These are phyloP conservation scores for Globia sparganii DNA, from an alignment of 2,888 invertebrate genomes.

Conservation along the genomic window DNA sequence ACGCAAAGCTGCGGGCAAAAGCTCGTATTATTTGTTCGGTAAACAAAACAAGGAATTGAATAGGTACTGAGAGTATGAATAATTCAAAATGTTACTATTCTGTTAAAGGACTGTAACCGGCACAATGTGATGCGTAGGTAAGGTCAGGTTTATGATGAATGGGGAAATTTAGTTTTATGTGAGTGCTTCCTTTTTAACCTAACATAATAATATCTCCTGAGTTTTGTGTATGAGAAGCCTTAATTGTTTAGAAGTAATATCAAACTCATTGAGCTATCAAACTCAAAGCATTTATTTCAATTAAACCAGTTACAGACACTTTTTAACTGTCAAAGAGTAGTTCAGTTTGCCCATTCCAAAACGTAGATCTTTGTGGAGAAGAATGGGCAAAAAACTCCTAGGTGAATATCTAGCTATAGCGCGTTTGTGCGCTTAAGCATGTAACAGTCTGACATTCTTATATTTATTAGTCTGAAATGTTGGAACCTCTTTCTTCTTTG, in stretches of 20 bases:
- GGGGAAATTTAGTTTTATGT: conserved; percentile 15
- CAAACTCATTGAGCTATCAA: background rate
- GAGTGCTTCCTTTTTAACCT: conserved; percentile 10
- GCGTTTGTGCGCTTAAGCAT: background rate
- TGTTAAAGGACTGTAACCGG: conserved; percentile 18
- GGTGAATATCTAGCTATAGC: background rate
- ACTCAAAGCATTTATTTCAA: background rate
- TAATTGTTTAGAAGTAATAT: background rate
- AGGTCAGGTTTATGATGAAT: conserved; percentile 48
- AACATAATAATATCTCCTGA: background rate
- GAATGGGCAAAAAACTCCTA: too few relatives aligned
- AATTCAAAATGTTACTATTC: conserved; percentile 54
- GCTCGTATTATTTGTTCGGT: conserved; percentile 27
- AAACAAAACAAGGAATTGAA: conserved; percentile 53
- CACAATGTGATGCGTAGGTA: conserved; percentile 27
- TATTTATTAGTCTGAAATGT: background rate
- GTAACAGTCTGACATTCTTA: background rate
- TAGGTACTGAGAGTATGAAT: conserved; percentile 50
- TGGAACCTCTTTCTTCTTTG: background rate
- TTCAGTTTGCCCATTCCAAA: too few relatives aligned
- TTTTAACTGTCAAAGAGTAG: background rate
- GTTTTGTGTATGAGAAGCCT: background rate
- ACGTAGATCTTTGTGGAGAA: too few relatives aligned
- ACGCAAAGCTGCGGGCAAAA: background rate
- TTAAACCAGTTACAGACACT: background rate